A percentile compares a stretch with the other conserved stretches of the same genome.
Evolutionary conservation across 2,888 invertebrate genomes (phyloP).

Genomic region (Euzophera pinguis): DNA sequence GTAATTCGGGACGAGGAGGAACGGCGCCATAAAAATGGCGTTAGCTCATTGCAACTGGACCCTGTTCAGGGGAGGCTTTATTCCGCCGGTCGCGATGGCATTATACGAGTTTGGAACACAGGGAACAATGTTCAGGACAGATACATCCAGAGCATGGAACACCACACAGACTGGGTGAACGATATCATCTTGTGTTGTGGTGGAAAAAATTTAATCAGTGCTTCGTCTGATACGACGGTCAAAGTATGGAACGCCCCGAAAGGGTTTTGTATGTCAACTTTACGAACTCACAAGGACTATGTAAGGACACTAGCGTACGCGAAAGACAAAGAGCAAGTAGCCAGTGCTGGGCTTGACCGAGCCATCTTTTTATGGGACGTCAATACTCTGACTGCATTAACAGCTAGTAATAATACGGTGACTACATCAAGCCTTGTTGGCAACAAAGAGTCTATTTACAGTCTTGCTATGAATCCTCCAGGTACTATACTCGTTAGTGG

Average conservation of each 20-base stretch:
- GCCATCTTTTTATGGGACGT: constrained; percentile 99
- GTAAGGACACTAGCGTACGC: constrained; percentile 99
- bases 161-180: constrained; percentile 99
- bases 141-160: constrained; percentile 98
- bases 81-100: constrained; percentile 97
- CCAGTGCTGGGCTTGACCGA: constrained; percentile 97
- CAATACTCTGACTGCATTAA: constrained; percentile 96
- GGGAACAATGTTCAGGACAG: constrained; percentile 75
- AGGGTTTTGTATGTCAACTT: constrained; percentile 99
- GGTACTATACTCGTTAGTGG: constrained; percentile 98
- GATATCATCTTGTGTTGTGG: constrained; percentile 98
- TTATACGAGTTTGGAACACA: constrained; percentile 95
- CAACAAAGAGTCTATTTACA: constrained; percentile 99
- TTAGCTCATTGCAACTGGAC: constrained; percentile 97
- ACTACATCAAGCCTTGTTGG: constrained; percentile 98
- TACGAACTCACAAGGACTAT: constrained; percentile 98
- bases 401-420: constrained; percentile 98
- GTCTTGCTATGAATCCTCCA: constrained; percentile 97
- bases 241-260: constrained; percentile 99
- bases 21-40: constrained; percentile 95
- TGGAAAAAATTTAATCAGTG: constrained; percentile 98
- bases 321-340: constrained; percentile 96
- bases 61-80: constrained; percentile 92
- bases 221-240: constrained; percentile 99
- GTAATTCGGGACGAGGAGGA: constrained; percentile 98